These are phyloP conservation scores for Parotocinclus haroldoi DNA, from an alignment of 2,797 vertebrate genomes.

Conservation along the genomic window DNA sequence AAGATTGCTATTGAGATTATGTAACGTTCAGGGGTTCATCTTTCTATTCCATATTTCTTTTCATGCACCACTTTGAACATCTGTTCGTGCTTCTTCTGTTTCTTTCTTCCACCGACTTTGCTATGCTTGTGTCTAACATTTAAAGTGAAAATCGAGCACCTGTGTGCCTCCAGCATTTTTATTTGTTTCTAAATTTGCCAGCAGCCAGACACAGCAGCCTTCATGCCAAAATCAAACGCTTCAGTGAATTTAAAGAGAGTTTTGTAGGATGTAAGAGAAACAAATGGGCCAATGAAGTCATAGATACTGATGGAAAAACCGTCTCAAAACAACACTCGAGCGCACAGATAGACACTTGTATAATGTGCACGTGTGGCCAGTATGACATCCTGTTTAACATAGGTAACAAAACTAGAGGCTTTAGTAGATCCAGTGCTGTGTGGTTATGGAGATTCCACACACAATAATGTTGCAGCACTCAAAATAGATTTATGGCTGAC, in stretches of 20 bases:
- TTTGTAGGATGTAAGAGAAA: slow-evolving; percentile 19
- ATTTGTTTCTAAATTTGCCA: background rate
- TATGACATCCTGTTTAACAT: slow-evolving; percentile 21
- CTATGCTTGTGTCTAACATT: too few relatives aligned
- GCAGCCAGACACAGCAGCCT: slow-evolving; percentile 29
- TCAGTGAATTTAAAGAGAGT: slow-evolving; percentile 4
- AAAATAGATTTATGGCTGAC: slow-evolving; percentile 18
- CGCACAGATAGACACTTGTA: slow-evolving; percentile 21
- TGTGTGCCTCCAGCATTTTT: background rate
- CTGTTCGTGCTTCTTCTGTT: too few relatives aligned
- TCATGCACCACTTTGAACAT: too few relatives aligned
- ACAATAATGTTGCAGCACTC: slow-evolving; percentile 2
- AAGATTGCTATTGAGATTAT: too few relatives aligned
- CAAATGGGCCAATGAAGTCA: slow-evolving; percentile 39
- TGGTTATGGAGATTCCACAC: background rate
- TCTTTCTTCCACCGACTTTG: background rate
- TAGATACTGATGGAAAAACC: slow-evolving; percentile 15
- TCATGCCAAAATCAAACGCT: slow-evolving; percentile 34
- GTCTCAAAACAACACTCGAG: background rate
- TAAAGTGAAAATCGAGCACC: too few relatives aligned
- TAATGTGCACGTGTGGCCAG: slow-evolving; percentile 14
- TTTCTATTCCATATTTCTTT: too few relatives aligned
- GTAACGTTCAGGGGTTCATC: too few relatives aligned
- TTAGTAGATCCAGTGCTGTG: background rate
- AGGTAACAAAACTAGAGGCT: slow-evolving; percentile 33